Evolutionary conservation across 2,113 vertebrate species (phyloP).

Genomic region (Sinocyclocheilus maitianheensis): DNA sequence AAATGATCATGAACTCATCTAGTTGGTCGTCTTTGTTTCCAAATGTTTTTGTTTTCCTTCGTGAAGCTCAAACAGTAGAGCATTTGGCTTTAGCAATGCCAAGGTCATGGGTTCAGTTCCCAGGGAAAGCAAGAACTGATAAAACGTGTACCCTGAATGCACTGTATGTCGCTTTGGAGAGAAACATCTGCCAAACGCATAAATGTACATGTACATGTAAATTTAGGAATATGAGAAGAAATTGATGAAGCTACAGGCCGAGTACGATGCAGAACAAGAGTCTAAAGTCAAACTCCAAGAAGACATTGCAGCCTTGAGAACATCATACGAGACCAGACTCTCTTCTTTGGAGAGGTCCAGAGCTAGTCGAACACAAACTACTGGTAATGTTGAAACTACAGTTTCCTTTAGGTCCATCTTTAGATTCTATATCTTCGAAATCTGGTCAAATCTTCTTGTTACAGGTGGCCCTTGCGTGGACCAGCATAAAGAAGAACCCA

Average conservation of each 20-base stretch:
- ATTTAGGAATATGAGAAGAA: conserved; percentile 83
- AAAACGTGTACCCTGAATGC: too few relatives aligned
- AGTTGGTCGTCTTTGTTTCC: background rate
- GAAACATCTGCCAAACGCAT: background rate
- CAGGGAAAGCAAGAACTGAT: too few relatives aligned
- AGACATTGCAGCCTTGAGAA: conserved; percentile 79
- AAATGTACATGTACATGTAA: background rate
- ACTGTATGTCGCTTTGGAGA: background rate
- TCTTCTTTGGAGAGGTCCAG: conserved; percentile 70
- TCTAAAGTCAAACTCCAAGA: conserved; percentile 81
- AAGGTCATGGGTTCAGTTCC: background rate
- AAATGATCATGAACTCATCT: background rate
- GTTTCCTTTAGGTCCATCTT: background rate
- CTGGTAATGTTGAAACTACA: conserved; percentile 16
- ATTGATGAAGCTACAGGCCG: conserved; percentile 81
- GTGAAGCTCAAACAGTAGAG: background rate
- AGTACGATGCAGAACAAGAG: conserved; percentile 82
- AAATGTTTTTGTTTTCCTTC: background rate
- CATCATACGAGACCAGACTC: conserved; percentile 79
- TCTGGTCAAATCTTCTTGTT: background rate
- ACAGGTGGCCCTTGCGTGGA: background rate
- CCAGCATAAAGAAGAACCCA: background rate
- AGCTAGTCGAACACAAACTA: conserved; percentile 45
- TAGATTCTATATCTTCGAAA: background rate
- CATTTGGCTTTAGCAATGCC: background rate